Evolutionary conservation across 2,113 vertebrate genomes (phyloP).

Genomic region (Amphiprion percula): DNA sequence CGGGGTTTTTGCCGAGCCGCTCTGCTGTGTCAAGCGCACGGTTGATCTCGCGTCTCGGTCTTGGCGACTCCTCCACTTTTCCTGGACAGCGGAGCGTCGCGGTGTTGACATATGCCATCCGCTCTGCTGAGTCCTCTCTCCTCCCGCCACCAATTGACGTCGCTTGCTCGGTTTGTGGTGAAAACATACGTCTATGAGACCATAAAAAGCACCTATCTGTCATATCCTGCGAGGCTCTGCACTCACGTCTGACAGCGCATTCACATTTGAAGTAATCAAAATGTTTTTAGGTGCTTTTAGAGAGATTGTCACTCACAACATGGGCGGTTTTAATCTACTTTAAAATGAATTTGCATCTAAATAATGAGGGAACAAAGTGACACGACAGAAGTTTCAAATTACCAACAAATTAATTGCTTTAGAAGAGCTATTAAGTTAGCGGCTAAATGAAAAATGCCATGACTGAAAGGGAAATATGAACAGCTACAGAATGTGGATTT

Average conservation of each 20-base stretch:
- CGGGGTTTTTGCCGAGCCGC: slow-evolving; percentile 53
- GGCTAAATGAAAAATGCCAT: slow-evolving; percentile 28
- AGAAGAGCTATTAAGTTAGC: slow-evolving; percentile 42
- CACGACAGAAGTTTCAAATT: slow-evolving; percentile 50
- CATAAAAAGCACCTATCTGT: slow-evolving; percentile 58
- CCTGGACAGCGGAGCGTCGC: slow-evolving; percentile 60
- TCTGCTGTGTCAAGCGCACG: slow-evolving; percentile 60
- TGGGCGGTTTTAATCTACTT: slow-evolving; percentile 43
- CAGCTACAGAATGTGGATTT: slow-evolving; percentile 23
- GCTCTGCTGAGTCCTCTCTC: slow-evolving; percentile 44
- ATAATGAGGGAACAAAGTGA: slow-evolving; percentile 42
- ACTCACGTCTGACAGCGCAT: slow-evolving; percentile 35
- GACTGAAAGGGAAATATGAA: slow-evolving; percentile 41
- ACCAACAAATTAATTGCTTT: slow-evolving; percentile 53
- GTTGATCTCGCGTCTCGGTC: slow-evolving; percentile 59
- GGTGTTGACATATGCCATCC: slow-evolving; percentile 67
- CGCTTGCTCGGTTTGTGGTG: slow-evolving; percentile 45
- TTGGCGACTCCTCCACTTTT: slow-evolving; percentile 55
- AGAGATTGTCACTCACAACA: slow-evolving; percentile 51
- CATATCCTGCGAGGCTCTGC: slow-evolving; percentile 46
- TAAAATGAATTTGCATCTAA: slow-evolving; percentile 48
- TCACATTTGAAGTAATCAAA: slow-evolving; percentile 29
- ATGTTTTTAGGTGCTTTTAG: slow-evolving; percentile 24
- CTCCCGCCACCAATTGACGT: slow-evolving; percentile 46
- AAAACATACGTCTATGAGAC: slow-evolving; percentile 58